Evolutionary conservation across 2,888 invertebrate genomes (phyloP).

Genomic region (Philopedon plagiatum): DNA sequence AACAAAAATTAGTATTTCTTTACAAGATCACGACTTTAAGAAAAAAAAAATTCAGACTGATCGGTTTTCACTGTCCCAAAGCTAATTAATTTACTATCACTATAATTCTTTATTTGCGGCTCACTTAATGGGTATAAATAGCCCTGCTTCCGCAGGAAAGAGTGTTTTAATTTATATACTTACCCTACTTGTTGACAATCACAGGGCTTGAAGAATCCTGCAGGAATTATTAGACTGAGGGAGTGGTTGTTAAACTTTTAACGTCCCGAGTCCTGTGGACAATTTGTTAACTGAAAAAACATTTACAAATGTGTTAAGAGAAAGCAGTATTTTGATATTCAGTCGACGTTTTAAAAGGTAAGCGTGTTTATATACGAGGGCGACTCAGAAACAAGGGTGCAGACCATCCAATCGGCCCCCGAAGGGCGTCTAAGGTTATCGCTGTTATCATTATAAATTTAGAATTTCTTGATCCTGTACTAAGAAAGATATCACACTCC

Average conservation of each 20-base stretch:
- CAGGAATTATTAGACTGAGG: not conserved
- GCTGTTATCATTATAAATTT: no score
- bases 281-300: not conserved
- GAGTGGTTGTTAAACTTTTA: not conserved
- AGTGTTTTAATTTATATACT: not conserved
- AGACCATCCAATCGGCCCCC: no score
- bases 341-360: not conserved
- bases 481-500: no score
- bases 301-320: not conserved
- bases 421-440: no score
- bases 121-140: not conserved
- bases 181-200: slow-evolving; percentile 1
- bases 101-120: not conserved
- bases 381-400: no score
- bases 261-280: not conserved
- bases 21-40: no score
- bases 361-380: no score
- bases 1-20: no score
- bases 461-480: no score
- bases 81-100: not conserved
- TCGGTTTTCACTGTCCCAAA: no score
- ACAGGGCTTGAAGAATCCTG: not conserved
- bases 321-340: not conserved
- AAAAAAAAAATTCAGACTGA: no score
- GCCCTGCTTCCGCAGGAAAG: not conserved